Evolutionary conservation across 1,140 invertebrate species (phyloP).

Genomic region (Papilio dardanus): DNA sequence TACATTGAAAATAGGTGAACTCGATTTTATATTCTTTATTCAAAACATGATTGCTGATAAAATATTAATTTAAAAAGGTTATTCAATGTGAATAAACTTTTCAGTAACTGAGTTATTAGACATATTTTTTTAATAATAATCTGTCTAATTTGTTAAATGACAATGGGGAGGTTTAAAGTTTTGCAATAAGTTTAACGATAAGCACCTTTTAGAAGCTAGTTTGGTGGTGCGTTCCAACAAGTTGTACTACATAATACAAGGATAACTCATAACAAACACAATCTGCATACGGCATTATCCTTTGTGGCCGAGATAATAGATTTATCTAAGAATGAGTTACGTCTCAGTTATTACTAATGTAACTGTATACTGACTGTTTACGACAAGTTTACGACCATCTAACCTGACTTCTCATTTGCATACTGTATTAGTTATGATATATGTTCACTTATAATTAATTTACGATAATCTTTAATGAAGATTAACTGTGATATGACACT

Average conservation of each 20-base stretch:
- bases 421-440: slow-evolving; percentile 48
- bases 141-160: too few species aligned
- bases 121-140: not conserved
- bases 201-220: not conserved
- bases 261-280: slow-evolving; percentile 22
- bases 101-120: not conserved
- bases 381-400: slow-evolving; percentile 56
- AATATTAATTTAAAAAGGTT: slow-evolving; percentile 16
- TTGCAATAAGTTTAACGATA: not conserved
- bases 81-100: not conserved
- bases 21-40: not conserved
- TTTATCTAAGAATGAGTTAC: slow-evolving; percentile 30
- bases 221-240: not conserved
- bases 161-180: too few species aligned
- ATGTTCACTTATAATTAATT: not conserved
- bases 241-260: not conserved
- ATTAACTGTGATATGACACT: too few species aligned
- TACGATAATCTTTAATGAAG: not conserved
- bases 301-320: slow-evolving; percentile 35
- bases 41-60: not conserved
- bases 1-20: slow-evolving; percentile 35
- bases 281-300: slow-evolving; percentile 33
- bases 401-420: slow-evolving; percentile 50
- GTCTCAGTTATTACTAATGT: slow-evolving; percentile 46
- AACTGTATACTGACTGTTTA: slow-evolving; percentile 27